Percentiles rank a stretch among this genome's conserved stretches.
Conservation (phyloP, 2,797 vertebrate species). For the Molossus alvarezi region DNA sequence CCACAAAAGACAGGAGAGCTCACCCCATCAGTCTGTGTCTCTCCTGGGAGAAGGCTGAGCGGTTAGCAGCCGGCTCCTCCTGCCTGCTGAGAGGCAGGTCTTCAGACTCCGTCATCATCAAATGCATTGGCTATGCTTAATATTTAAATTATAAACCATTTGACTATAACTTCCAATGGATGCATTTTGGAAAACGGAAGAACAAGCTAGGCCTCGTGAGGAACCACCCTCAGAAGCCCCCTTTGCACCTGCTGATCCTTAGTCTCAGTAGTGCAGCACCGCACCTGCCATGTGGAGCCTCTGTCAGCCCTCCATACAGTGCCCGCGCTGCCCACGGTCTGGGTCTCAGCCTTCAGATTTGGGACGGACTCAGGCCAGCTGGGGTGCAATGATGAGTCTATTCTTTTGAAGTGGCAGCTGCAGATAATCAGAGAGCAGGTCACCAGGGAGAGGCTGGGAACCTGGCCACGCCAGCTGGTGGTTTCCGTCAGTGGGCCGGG, state of each 20-base stretch:
- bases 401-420: constrained; percentile 72
- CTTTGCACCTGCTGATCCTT: background rate
- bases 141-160: constrained; percentile 27
- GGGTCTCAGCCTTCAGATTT: background rate
- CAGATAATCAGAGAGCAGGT: constrained; percentile 37
- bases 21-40: too few relatives aligned
- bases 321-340: constrained; percentile 45
- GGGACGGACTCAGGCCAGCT: background rate
- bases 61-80: too few relatives aligned
- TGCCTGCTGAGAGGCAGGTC: too few relatives aligned
- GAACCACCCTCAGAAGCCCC: constrained; percentile 12
- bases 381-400: constrained; percentile 41
- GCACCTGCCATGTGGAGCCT: background rate
- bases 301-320: background rate
- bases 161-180: background rate
- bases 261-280: background rate
- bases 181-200: constrained; percentile 55
- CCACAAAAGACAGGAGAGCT: too few relatives aligned
- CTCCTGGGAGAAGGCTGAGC: too few relatives aligned
- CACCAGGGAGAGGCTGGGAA: background rate
- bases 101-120: too few relatives aligned
- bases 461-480: background rate
- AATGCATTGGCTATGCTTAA: background rate
- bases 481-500: background rate
- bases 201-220: background rate